These are phyloP conservation scores for Prunella strophiata DNA, from an alignment of 2,797 vertebrate genomes.

Conservation along the genomic window DNA sequence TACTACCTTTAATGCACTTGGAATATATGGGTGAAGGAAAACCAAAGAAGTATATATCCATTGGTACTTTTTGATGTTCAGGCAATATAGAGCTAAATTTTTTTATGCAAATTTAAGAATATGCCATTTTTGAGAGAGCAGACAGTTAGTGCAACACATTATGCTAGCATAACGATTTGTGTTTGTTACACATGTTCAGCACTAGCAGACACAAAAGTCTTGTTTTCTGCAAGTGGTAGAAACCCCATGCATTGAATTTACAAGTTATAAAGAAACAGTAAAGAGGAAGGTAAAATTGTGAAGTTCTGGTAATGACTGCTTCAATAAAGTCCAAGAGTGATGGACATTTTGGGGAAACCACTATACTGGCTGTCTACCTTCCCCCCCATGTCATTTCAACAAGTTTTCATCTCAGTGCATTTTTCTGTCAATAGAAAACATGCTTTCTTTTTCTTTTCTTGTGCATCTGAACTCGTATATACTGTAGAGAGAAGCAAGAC, in stretches of 20 bases:
- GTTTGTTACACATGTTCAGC: not conserved
- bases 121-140: not conserved
- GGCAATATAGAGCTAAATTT: not conserved
- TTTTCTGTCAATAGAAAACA: not conserved
- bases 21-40: not conserved
- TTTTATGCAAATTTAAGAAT: not conserved
- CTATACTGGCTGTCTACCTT: not conserved
- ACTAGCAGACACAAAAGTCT: not conserved
- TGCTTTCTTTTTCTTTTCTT: not conserved
- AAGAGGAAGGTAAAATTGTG: not conserved
- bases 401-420: not conserved
- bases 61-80: not conserved
- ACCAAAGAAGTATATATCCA: not conserved
- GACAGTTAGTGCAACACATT: not conserved
- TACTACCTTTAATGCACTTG: not conserved
- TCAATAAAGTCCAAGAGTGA: not conserved
- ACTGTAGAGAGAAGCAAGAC: slow-evolving; percentile 86
- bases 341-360: not conserved
- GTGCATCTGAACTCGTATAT: not conserved
- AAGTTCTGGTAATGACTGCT: not conserved
- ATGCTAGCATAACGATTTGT: not conserved
- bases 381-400: not conserved
- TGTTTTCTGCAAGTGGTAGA: not conserved
- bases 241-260: not conserved
- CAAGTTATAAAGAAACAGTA: not conserved